Base-by-base conservation (phyloP, 2,797 vertebrate species). In the Chiloscyllium punctatum region DNA sequence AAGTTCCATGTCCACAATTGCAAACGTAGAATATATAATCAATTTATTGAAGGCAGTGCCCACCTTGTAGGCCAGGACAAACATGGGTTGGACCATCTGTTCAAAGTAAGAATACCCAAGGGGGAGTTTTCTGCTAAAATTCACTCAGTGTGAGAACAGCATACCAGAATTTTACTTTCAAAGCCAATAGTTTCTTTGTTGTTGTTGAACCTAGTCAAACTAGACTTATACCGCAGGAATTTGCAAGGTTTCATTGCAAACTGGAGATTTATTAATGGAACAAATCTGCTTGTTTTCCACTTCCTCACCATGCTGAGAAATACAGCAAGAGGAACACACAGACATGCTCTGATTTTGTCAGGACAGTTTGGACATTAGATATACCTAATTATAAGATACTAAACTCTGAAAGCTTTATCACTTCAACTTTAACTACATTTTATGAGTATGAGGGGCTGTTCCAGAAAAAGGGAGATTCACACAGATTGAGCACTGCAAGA, bases 181-280 rank as follows among this genome's bases (percentile, higher is more conserved):
- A 92, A 92, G 18, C 62, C 62, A 42, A 84, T 42, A 69, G 62
- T 37, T 23, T 68, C 88, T 92, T 69, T 69, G n/a, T 92, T 92
- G 68, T n/a, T 42, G 62, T 8, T 92, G 66, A 69, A 69, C 90
- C n/a, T 21, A 69, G 66, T 42, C 62, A 69, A 92, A 92, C 68
- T 37, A 92, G 62, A 42, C 69, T 92, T 11, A 69, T 92, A 69
- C n/a, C 90, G 9, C 9, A 92, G 66, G 90, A 92, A 92, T 92
- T 23, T 69, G 3, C 3, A 37, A 11, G n/a, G n/a, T 69, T 92
- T 69, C 90, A 42, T 4, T 92, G 90, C 69, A 92, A 92, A 92
- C n/a, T 92, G 66, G 57, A 92, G 62, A 37, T 37, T 68, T 68
- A 92, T 69, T 92, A 92, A 69, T 68, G 90, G n/a, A 69, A 92